phyloP scores from a whole-genome alignment of 2,888 invertebrate genomes.

The Metopia argyrocephala region DNA sequence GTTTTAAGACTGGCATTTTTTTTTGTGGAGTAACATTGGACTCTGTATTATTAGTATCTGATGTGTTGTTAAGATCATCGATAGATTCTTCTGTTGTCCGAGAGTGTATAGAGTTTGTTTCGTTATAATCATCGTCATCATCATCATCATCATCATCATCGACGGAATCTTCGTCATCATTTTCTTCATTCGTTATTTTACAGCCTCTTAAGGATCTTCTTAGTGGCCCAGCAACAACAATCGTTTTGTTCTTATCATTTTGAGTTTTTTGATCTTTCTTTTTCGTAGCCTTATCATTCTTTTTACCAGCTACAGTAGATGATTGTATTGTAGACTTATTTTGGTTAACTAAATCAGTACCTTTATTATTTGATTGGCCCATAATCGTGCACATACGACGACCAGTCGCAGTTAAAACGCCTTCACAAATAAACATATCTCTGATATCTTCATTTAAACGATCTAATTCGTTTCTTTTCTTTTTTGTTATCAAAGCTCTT shows the following conservation, averaged over 20 bases:
- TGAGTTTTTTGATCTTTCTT: conserved; percentile 7
- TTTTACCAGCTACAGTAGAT: background rate
- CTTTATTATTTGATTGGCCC: conserved; percentile 64
- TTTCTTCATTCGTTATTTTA: conserved; percentile 34
- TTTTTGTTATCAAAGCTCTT: conserved; percentile 20
- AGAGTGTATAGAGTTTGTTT: conserved; percentile 1
- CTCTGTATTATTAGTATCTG: background rate
- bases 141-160: too few relatives aligned
- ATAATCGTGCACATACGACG: conserved; percentile 81
- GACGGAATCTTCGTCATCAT: conserved; percentile 36
- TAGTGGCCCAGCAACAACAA: background rate
- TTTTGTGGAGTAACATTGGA: conserved; percentile 42
- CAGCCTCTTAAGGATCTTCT: conserved; percentile 42
- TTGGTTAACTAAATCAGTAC: background rate
- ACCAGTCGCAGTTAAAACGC: conserved; percentile 82
- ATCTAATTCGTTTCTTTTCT: conserved; percentile 79
- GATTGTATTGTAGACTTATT: conserved; percentile 13
- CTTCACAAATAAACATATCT: conserved; percentile 82
- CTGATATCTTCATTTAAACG: conserved; percentile 83
- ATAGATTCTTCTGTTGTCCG: conserved; percentile 25
- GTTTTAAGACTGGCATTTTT: conserved; percentile 69
- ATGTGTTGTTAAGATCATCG: conserved; percentile 20
- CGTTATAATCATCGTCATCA: conserved; percentile 2
- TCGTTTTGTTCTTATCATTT: conserved; percentile 1
- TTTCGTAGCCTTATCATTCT: background rate